phyloP scores from a whole-genome alignment of 1,140 invertebrate genomes.

The Zaprionus africanus region DNA sequence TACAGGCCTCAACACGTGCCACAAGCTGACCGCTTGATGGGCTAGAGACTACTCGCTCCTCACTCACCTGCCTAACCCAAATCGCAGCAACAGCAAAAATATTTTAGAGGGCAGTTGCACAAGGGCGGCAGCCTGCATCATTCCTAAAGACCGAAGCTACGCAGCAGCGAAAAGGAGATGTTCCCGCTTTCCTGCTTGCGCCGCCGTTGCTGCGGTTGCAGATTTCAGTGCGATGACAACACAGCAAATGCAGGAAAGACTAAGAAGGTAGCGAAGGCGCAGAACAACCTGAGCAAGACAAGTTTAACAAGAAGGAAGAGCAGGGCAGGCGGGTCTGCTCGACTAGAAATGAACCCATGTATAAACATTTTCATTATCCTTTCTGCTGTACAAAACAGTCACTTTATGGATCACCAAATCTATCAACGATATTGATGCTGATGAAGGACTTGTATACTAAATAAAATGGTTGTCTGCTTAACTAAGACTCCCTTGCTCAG shows the following conservation, averaged over 20 bases:
- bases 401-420: background rate
- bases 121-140: conserved; percentile 15
- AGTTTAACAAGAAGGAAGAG: conserved; percentile 3
- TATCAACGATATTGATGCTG: background rate
- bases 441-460: background rate
- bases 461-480: background rate
- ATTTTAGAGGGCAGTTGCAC: conserved; percentile 2
- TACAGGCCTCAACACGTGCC: conserved; percentile 27
- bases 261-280: conserved; percentile 47
- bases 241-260: conserved; percentile 54
- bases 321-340: background rate
- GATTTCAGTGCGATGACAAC: conserved; percentile 63
- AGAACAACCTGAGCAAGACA: conserved; percentile 42
- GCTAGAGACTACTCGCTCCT: background rate
- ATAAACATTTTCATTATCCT: background rate
- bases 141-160: conserved; percentile 5
- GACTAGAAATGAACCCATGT: background rate
- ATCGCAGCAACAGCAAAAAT: background rate
- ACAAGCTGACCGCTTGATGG: background rate
- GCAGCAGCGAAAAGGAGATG: conserved; percentile 7
- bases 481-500: background rate
- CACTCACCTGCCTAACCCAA: background rate
- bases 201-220: conserved; percentile 61
- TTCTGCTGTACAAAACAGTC: background rate
- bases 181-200: background rate